These are phyloP conservation scores for Hestina assimilis DNA, from an alignment of 1,140 invertebrate genomes.

Conservation along the genomic window DNA sequence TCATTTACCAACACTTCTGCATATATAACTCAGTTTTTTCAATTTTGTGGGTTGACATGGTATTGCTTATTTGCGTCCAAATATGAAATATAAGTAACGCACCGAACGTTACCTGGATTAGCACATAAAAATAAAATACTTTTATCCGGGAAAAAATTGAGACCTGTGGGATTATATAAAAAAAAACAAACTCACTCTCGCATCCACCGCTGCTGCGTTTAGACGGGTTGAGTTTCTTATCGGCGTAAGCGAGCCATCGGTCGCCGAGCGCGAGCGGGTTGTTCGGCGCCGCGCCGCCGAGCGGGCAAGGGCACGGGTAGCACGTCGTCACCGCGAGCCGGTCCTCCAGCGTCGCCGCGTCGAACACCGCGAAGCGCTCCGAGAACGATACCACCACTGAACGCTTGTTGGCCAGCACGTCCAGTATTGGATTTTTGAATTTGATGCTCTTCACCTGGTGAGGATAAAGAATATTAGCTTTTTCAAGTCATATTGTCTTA, in stretches of 20 bases:
- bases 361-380: slow-evolving; percentile 94
- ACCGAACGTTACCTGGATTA: too few relatives aligned
- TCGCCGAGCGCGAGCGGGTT: slow-evolving; percentile 95
- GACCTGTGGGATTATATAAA: too few relatives aligned
- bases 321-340: slow-evolving; percentile 92
- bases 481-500: too few relatives aligned
- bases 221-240: slow-evolving; percentile 88
- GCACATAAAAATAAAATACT: too few relatives aligned
- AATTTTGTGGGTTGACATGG: too few relatives aligned
- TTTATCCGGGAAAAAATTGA: too few relatives aligned
- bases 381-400: slow-evolving; percentile 92
- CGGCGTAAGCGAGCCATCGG: slow-evolving; percentile 89
- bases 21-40: too few relatives aligned
- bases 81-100: too few relatives aligned
- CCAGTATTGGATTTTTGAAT: slow-evolving; percentile 93
- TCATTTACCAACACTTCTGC: too few relatives aligned
- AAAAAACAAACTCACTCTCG: slow-evolving; percentile 76
- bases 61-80: too few relatives aligned
- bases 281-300: slow-evolving; percentile 82
- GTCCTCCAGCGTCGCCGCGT: slow-evolving; percentile 92
- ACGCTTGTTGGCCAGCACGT: slow-evolving; percentile 90
- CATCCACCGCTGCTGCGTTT: slow-evolving; percentile 93
- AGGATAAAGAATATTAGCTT: slow-evolving; percentile 2
- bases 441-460: slow-evolving; percentile 89
- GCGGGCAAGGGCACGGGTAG: slow-evolving; percentile 86